These are phyloP conservation scores for Sarcophaga bullata DNA, from an alignment of 1,140 invertebrate genomes.

Conservation along the genomic window DNA sequence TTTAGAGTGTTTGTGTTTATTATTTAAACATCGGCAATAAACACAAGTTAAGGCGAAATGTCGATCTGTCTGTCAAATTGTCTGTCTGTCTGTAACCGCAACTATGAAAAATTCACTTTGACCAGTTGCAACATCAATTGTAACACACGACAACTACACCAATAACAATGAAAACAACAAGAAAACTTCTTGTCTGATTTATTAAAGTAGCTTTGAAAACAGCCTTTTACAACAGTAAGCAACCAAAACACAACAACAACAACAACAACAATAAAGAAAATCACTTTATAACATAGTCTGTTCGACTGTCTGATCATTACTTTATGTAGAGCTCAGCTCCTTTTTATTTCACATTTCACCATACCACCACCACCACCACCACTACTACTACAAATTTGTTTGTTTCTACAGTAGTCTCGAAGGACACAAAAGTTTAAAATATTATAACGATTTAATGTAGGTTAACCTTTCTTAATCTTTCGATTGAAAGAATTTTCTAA, in stretches of 20 bases:
- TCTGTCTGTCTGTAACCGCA: background rate
- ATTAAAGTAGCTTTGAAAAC: conserved; percentile 8
- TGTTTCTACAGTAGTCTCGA: no score
- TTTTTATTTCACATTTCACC: conserved; percentile 11
- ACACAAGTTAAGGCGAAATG: background rate
- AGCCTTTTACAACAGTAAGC: background rate
- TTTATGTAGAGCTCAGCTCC: conserved; percentile 23
- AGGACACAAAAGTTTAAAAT: no score
- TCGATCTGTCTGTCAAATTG: background rate
- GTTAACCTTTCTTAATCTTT: no score
- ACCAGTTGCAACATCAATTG: background rate
- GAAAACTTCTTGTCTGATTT: conserved; percentile 21
- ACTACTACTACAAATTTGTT: no score
- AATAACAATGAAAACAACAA: background rate
- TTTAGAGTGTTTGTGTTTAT: conserved; percentile 42
- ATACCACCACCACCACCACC: background rate
- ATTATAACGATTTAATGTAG: no score
- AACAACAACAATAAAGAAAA: background rate
- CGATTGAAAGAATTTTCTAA: no score
- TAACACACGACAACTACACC: no score
- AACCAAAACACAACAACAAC: background rate
- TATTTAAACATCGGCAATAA: conserved; percentile 45
- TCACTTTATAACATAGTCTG: background rate
- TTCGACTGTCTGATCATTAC: conserved; percentile 15
- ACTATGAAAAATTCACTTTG: background rate